Base-by-base conservation (phyloP, 30 jellyfish, hydroid and myxozoan genomes). In the Cassiopea xamachana region DNA sequence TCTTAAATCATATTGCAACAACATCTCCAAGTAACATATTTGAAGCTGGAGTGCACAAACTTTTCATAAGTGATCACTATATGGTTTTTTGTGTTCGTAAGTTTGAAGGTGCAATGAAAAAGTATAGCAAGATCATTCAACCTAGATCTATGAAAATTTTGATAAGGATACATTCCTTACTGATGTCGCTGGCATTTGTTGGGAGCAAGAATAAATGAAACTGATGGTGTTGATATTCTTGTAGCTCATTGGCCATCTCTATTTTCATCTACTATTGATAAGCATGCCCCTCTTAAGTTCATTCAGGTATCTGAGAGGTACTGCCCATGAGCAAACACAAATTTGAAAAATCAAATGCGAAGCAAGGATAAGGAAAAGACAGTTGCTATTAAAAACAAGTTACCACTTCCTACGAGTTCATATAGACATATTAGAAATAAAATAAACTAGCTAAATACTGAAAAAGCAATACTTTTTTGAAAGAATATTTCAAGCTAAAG, bases 221-320 rank as follows among this genome's bases (percentile, higher is more conserved):
- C 45, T 39, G 61, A 81, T 60, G 62, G 39, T 81, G 10, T 81
- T 15, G 45, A 81, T 60, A 5, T 45, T 7, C 81, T 81, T 18
- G 90, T 46, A 10, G 44, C 39, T 13, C 7, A 60, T 39, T 81
- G 90, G 90, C 3, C 81, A 7, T 12, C 16, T 48, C 12, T 80
- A 7, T 60, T 80, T 80, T 80, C 83, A 13, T 62, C 7, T 6
- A 72, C 48, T 62, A n/a, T 39, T 48, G 79, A 85, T 2, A 85
- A 85, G 51, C 93, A 85, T 85, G 86, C 87, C 8, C 87, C 87
- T 46, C 12, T 85, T 5, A 58, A 6, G 2, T 12, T 12, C 43
- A 71, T 85, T 60, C 87, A 87, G 19, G 93, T 85, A 2, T 85
- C 77, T 17, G 87, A 75, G 79, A 85, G 73, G 51, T 71, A 72